A percentile compares a stretch with the other conserved stretches of the same genome.
Evolutionary conservation across 2,888 invertebrate genomes (phyloP).

Genomic region (Pteria penguin): DNA sequence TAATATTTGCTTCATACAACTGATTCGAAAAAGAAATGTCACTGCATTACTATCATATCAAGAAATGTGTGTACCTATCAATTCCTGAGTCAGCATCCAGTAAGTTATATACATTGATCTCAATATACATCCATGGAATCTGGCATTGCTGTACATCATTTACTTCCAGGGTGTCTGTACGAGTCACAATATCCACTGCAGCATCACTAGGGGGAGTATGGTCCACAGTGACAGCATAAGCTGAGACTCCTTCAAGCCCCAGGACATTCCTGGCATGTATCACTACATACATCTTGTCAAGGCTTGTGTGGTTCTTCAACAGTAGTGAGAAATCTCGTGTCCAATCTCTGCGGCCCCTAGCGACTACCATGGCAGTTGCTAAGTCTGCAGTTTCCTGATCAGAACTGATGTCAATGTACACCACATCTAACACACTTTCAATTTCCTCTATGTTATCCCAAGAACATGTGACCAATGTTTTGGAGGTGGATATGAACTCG

Average conservation of each 20-base stretch:
- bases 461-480: conserved; percentile 47
- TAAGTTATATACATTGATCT: conserved; percentile 35
- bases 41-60: no score
- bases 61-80: conserved; percentile 44
- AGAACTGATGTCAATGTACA: conserved; percentile 48
- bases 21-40: no score
- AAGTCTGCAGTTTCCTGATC: conserved; percentile 34
- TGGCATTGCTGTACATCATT: conserved; percentile 50
- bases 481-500: conserved; percentile 40
- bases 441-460: conserved; percentile 52
- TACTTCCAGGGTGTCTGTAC: conserved; percentile 8
- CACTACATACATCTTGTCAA: conserved; percentile 36
- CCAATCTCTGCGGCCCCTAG: conserved; percentile 26
- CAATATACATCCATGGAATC: conserved; percentile 51
- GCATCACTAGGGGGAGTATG: conserved; percentile 45
- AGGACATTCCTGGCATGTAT: conserved; percentile 48
- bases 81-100: conserved; percentile 53
- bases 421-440: conserved; percentile 54
- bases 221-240: conserved; percentile 47
- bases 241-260: conserved; percentile 27
- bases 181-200: conserved; percentile 50
- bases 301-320: conserved; percentile 22
- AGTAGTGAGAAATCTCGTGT: conserved; percentile 31
- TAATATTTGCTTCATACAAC: no score
- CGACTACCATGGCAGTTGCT: conserved; percentile 23